These are phyloP conservation scores for Aleiodes sp. DNA, from an alignment of 1,140 invertebrate species.

Conservation along the genomic window DNA sequence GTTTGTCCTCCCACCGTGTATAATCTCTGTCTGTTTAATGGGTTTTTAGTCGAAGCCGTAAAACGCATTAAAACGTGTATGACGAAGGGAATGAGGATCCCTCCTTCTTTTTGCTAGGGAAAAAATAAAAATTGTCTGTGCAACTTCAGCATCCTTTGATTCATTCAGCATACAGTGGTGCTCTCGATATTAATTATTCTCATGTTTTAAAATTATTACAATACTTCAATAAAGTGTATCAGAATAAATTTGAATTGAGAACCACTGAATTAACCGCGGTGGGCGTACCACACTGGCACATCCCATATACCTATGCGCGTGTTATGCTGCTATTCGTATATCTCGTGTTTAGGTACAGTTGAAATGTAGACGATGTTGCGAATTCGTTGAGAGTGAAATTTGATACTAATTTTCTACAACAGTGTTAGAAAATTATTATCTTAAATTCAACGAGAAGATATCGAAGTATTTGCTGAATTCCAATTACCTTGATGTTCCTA, in stretches of 20 bases:
- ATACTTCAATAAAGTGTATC: not conserved
- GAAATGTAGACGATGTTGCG: conserved; percentile 37
- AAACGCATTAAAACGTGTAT: conserved; percentile 60
- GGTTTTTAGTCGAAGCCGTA: conserved; percentile 58
- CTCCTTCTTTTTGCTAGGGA: conserved; percentile 50
- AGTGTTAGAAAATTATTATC: too few relatives aligned
- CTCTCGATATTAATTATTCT: conserved; percentile 10
- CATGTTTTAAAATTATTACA: too few relatives aligned
- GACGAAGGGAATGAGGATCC: conserved; percentile 54
- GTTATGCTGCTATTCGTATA: conserved; percentile 52
- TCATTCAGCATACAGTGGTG: not conserved
- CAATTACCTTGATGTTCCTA: too few relatives aligned
- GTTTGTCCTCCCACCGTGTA: not conserved
- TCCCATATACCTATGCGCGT: conserved; percentile 54
- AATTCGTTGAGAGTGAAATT: conserved; percentile 40
- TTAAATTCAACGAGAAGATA: too few relatives aligned
- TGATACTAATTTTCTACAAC: conserved; percentile 60
- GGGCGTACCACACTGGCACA: conserved; percentile 54
- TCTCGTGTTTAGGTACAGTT: conserved; percentile 59
- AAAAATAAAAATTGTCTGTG: conserved; percentile 57
- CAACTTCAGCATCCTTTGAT: conserved; percentile 28
- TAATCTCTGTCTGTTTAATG: conserved; percentile 46
- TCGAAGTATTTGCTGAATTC: too few relatives aligned
- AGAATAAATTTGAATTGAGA: conserved; percentile 44
- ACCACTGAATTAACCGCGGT: conserved; percentile 53